phyloP scores from a whole-genome alignment of 2,888 invertebrate species.

The Drosophila siamana region DNA sequence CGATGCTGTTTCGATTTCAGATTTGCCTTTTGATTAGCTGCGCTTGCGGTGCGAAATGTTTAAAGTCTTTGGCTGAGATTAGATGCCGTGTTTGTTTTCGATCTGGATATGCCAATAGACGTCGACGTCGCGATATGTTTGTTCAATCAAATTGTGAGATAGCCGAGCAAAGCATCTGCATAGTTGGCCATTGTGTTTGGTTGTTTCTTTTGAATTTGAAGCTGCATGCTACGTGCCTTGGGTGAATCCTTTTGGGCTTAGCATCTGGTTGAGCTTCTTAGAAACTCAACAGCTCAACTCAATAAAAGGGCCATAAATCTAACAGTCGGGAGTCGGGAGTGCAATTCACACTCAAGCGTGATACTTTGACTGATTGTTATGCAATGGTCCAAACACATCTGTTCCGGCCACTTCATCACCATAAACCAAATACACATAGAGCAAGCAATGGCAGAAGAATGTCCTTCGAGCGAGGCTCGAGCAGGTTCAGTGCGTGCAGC shows the following conservation, averaged over 20 bases:
- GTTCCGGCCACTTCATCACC: slow-evolving; percentile 58
- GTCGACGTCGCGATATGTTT: slow-evolving; percentile 33
- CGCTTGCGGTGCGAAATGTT: slow-evolving; percentile 29
- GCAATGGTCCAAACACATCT: slow-evolving; percentile 63
- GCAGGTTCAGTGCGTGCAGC: slow-evolving; percentile 67
- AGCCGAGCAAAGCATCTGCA: slow-evolving; percentile 55
- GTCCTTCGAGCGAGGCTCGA: slow-evolving; percentile 37
- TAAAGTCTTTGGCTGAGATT: slow-evolving; percentile 13
- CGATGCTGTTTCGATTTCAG: slow-evolving; percentile 15
- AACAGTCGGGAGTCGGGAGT: slow-evolving; percentile 12
- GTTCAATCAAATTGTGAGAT: slow-evolving; percentile 46
- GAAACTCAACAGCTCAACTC: slow-evolving; percentile 38
- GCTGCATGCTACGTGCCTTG: slow-evolving; percentile 47
- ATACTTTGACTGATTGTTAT: slow-evolving; percentile 55
- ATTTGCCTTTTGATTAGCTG: slow-evolving; percentile 54
- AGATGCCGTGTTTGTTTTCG: slow-evolving; percentile 41
- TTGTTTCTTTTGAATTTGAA: slow-evolving; percentile 38
- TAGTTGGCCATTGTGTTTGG: slow-evolving; percentile 23
- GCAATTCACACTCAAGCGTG: slow-evolving; percentile 67
- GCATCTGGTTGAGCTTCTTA: slow-evolving; percentile 31
- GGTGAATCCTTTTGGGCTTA: slow-evolving; percentile 53
- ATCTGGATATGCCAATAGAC: slow-evolving; percentile 52
- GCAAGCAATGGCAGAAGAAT: slow-evolving; percentile 28
- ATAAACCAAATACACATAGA: slow-evolving; percentile 47
- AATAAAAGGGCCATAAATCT: slow-evolving; percentile 63